Evolutionary conservation across 2,113 vertebrate genomes (phyloP), one percentile per base, ranked within the genome.

Genomic region (Actenoides hombroni): DNA sequence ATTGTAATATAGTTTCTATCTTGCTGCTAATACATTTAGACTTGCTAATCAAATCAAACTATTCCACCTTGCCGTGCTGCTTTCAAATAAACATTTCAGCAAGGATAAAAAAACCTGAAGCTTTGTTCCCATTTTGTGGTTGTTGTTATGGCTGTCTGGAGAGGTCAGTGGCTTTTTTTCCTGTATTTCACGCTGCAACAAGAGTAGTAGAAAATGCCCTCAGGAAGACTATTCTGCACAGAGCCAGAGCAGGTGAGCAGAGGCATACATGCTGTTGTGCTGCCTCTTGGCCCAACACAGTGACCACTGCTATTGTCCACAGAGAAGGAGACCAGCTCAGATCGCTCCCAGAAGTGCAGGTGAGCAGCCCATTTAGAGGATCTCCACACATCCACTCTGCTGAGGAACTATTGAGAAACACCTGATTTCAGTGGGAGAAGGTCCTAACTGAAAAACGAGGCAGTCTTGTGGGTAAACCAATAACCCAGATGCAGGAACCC

Each of bases 41-140:
- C 97, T 98, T 98, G 98, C 97, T 98, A 98, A 98, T 98, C 97
- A 97, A 97, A 98, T 98, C 97, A 98, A 93, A 96, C 95, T 93
- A 87, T 93, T 96, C 96, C 96, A 97, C 94, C 97, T 97, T 95
- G 94, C 95, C 40, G 2, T 26, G 85, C 89, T 67, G 79, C 97
- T 96, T 97, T 82, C 96, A 85, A 95, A 96, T 95, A 97, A 95
- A 97, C 92, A 94, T 96, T 97, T 96, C 87, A 96, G 94, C 93
- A 93, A 82, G 92, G 90, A 42, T 64, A 67, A 94, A 96, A 42
- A 61, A 26, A 97, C 96, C 73, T 46, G 70, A 33, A 92, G 88
- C 91, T 96, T 91, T 94, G 79, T 81, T 94, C 29, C 80, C 42
- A 3, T 20, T 53, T 56, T 56, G 13, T 64, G 33, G 20, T 59